Base-by-base conservation (phyloP, 2,113 vertebrate genomes). In the Vulpes lagopus region DNA sequence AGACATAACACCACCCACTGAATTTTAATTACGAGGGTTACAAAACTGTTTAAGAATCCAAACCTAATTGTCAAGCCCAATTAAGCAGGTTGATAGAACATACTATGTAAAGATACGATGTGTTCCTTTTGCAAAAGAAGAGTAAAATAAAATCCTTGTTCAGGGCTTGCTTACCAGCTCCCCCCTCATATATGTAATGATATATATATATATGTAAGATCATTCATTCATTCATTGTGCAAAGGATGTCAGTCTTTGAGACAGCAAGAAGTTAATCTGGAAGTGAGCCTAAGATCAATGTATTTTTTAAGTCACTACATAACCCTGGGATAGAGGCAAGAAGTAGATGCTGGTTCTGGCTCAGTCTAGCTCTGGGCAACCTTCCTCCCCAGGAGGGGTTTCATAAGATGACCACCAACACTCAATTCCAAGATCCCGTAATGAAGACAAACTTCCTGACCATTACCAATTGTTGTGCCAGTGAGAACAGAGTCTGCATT, bases 1-100 rank as follows among this genome's bases (percentile, higher is more conserved):
- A 95, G 86, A 96, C 69, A 0, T 62, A 95, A 82, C 51, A 78
- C 1, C 0, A 82, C 53, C 95, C 19, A 69, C 71, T 89, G 38
- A 19, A 22, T 97, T 97, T 98, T 98, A 98, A 98, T 98, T 96
- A 98, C 81, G 16, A 94, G n/a, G 84, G 73, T 74, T 94, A 91
- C 57, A 92, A 82, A 98, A 96, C 65, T 91, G 64, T 93, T 97
- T 78, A 96, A 97, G 93, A 98, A 97, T 38, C 79, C 97, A 97
- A 98, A 96, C 65, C 83, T 95, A 96, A 94, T 74, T 97, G 96
- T 90, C 97, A 98, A 95, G 71, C 17, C 94, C 96, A 98, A 96
- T 97, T 96, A 98, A 97, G 84, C 90, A 96, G 87, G 43, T 79
- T 98, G 95, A 84, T 93, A 88, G 93, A 60, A 98, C 55, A 95